A percentile compares a stretch with the other conserved stretches of the same genome.
Evolutionary conservation across 2,888 invertebrate genomes (phyloP).

Genomic region (Agrilus cyanescens): DNA sequence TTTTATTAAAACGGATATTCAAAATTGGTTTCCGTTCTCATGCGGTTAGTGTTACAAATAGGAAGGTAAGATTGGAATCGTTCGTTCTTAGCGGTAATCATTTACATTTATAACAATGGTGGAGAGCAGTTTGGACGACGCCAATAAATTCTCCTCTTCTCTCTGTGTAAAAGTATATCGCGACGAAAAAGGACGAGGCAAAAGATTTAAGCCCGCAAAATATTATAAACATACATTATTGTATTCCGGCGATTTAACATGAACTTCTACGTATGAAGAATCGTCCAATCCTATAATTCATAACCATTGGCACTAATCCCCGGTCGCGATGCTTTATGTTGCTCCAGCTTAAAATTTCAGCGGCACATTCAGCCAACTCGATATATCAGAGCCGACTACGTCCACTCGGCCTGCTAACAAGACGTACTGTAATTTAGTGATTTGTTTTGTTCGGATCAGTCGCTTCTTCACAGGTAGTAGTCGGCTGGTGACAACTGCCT

Average conservation of each 20-base stretch:
- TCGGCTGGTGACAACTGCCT: neutral
- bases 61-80: no score
- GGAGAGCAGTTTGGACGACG: no score
- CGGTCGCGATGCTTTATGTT: conserved; percentile 25
- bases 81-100: no score
- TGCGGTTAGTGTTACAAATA: no score
- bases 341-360: conserved; percentile 28
- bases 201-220: conserved; percentile 13
- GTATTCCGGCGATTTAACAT: conserved; percentile 28
- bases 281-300: conserved; percentile 25
- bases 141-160: no score
- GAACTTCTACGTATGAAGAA: conserved; percentile 29
- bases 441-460: conserved; percentile 4
- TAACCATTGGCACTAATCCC: conserved; percentile 26
- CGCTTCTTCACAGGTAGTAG: no score
- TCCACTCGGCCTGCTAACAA: conserved; percentile 23
- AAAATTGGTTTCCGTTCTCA: no score
- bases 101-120: no score
- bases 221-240: conserved; percentile 26
- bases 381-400: conserved; percentile 21
- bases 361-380: conserved; percentile 22
- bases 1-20: no score
- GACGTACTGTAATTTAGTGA: conserved; percentile 15
- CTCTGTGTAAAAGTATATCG: no score
- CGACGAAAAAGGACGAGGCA: conserved; percentile 2